Conservation (phyloP, 2,888 invertebrate genomes). For the Chaetogeoica ovagalla region DNA sequence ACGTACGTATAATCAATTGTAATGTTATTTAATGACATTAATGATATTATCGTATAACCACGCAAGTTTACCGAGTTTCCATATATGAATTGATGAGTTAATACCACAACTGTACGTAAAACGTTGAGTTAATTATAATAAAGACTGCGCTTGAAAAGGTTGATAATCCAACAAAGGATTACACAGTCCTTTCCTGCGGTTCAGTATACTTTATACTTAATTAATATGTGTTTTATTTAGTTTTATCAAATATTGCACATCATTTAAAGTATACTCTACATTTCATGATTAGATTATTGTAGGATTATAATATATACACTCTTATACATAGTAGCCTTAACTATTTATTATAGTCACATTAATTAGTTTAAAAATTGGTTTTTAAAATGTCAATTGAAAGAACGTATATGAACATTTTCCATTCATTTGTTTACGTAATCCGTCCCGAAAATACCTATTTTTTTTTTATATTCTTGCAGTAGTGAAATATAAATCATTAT, state of each 20-base stretch:
- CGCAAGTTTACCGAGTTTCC: background rate
- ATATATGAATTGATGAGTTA: slow-evolving; percentile 1
- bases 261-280: background rate
- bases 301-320: no score
- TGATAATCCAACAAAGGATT: background rate
- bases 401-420: no score
- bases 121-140: background rate
- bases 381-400: no score
- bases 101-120: background rate
- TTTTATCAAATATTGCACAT: background rate
- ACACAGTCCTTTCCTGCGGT: background rate
- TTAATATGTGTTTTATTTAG: background rate
- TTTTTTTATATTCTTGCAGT: no score
- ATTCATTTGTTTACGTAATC: no score
- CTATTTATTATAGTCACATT: no score
- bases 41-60: background rate
- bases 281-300: no score
- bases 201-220: background rate
- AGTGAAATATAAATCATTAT: no score
- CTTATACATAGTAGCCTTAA: no score
- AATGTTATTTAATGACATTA: background rate
- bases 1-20: background rate
- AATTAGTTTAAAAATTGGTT: no score
- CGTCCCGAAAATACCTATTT: no score
- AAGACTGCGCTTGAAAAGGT: background rate